Evolutionary conservation across 1,140 invertebrate species (phyloP).

Genomic region (Uloborus diversus): DNA sequence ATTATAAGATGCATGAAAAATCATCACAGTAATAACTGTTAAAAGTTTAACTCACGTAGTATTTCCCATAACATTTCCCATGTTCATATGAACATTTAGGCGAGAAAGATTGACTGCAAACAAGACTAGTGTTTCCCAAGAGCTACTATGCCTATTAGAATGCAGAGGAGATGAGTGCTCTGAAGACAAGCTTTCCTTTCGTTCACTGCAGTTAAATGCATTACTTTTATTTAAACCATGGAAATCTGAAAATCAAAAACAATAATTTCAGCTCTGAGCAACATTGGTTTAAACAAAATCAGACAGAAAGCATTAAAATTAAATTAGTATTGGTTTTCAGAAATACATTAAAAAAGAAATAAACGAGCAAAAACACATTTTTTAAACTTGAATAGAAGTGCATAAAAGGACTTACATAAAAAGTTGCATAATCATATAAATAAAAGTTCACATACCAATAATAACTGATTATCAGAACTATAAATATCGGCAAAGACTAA

Average conservation of each 20-base stretch:
- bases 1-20: no score
- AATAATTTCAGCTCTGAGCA: neutral
- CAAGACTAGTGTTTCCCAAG: slow-evolving; percentile 93
- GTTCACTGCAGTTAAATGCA: slow-evolving; percentile 41
- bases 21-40: no score
- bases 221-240: slow-evolving; percentile 29
- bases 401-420: neutral
- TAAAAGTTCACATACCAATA: no score
- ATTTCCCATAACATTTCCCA: slow-evolving; percentile 99
- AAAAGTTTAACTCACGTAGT: slow-evolving; percentile 82
- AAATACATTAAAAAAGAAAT: neutral
- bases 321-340: neutral
- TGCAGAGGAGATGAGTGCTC: slow-evolving; percentile 46
- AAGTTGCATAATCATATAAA: no score
- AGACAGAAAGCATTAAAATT: neutral
- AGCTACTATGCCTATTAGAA: slow-evolving; percentile 52
- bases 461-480: no score
- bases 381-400: neutral
- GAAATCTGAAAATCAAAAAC: slow-evolving; percentile 16
- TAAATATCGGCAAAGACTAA: no score
- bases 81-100: slow-evolving; percentile 97
- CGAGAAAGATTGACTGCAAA: slow-evolving; percentile 96
- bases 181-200: slow-evolving; percentile 46
- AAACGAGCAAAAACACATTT: neutral
- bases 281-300: neutral